These are phyloP conservation scores for Sceloporus tristichus DNA, from an alignment of 2,113 vertebrate species.

Conservation along the genomic window DNA sequence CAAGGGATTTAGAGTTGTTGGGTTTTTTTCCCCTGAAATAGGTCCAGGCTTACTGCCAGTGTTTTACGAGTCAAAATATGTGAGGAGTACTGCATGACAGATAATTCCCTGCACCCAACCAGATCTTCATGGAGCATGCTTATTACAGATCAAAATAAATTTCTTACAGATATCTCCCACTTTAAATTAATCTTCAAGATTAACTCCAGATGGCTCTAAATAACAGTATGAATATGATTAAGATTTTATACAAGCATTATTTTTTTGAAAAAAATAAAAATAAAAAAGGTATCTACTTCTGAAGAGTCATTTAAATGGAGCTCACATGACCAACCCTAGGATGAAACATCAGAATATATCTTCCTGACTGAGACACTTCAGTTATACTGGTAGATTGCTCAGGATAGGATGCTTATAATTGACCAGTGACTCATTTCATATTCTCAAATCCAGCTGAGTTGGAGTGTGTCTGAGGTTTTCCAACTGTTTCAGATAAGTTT, in stretches of 20 bases:
- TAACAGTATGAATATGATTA: constrained; percentile 39
- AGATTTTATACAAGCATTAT: constrained; percentile 22
- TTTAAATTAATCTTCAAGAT: constrained; percentile 41
- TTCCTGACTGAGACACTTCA: constrained; percentile 11
- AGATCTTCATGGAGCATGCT: constrained; percentile 10
- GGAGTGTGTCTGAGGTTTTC: constrained; percentile 43
- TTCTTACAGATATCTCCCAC: constrained; percentile 19
- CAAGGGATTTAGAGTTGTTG: neutral
- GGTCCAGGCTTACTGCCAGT: neutral
- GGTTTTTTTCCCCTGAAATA: neutral
- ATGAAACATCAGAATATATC: constrained; percentile 7
- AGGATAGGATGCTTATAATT: constrained; percentile 44
- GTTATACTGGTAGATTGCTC: constrained; percentile 37
- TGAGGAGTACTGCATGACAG: neutral
- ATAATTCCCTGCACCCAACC: constrained; percentile 22
- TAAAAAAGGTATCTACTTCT: neutral
- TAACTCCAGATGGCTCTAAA: constrained; percentile 40
- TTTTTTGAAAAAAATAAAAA: neutral
- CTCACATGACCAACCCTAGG: constrained; percentile 15
- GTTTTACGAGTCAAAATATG: constrained; percentile 24
- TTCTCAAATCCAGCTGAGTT: constrained; percentile 54
- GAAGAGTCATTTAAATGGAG: neutral
- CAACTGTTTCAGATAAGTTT: constrained; percentile 54
- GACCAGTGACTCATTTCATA: constrained; percentile 46
- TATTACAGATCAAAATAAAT: constrained; percentile 38